Evolutionary conservation across 2,888 invertebrate genomes (phyloP), one percentile per base, ranked within the genome.

Genomic region (Pandemis heparana): DNA sequence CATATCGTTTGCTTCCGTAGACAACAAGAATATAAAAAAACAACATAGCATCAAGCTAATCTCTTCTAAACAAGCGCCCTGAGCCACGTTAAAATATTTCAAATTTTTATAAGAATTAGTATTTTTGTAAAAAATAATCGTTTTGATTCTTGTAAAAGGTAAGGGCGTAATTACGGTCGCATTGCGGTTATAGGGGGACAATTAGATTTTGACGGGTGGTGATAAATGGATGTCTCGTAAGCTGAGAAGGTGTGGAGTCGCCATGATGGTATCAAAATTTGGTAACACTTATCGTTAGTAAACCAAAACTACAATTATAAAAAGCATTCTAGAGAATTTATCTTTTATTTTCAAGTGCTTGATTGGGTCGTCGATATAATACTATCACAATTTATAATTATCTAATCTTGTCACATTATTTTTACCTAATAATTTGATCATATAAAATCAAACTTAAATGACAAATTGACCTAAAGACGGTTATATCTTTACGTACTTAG

Each of bases 191-290:
- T 92, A 91, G 90, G 90, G 89, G 92, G 93, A 94, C 94, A 94
- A 94, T 94, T 94, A 94, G 92, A 91, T 91, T 94, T 92, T 94
- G 94, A 94, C 94, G 89, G 92, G 86, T 84, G 79, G 86, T 94
- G 94, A 94, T 94, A 93, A 93, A 94, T 94, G 91, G 90, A 87
- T 85, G 83, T 85, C 87, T 89, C 83, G 87, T 78, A 9, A 78
- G 80, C 82, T 80, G 80, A 77, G 80, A 77, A 86, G 77, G 74
- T 59, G 70, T 85, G 78, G 92, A 92, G 90, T 83, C 78, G 84
- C 78, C 69, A 70, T 69, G 46, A 71, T 43, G 68, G 65, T 43
- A 32, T 61, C 9, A 12, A 56, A 69, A 79, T 61, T 76, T 75
- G 48, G 3, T 5, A 16, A 18, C 16, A 53, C 9, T n/a, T 48